phyloP scores from a whole-genome alignment of 1,140 invertebrate genomes.

The Orchestia grillus region DNA sequence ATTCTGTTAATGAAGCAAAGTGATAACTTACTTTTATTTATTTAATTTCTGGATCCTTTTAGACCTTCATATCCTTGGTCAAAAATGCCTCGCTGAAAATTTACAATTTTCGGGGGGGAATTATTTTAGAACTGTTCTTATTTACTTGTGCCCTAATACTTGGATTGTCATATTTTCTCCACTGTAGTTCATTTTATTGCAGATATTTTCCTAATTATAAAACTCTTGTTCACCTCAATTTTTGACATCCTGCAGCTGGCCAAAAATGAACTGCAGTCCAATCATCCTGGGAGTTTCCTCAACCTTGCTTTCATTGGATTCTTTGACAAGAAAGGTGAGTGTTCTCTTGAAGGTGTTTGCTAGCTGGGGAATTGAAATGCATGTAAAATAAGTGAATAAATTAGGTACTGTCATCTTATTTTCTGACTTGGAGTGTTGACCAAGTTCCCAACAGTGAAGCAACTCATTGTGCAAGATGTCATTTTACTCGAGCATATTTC shows the following conservation, averaged over 20 bases:
- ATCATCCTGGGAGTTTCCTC: slow-evolving; percentile 77
- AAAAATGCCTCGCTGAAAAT: too few relatives aligned
- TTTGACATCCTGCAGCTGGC: slow-evolving; percentile 76
- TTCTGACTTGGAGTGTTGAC: neutral
- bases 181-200: neutral
- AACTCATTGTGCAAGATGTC: too few relatives aligned
- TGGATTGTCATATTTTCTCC: too few relatives aligned
- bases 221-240: neutral
- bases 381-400: neutral
- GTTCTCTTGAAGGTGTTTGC: neutral
- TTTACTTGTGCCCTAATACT: too few relatives aligned
- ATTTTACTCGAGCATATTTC: too few relatives aligned
- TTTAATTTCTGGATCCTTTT: too few relatives aligned
- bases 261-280: slow-evolving; percentile 76
- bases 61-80: too few relatives aligned
- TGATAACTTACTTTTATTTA: too few relatives aligned
- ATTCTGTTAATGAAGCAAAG: too few relatives aligned
- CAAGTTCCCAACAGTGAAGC: neutral
- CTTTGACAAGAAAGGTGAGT: slow-evolving; percentile 80
- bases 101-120: too few relatives aligned
- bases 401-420: neutral
- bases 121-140: too few relatives aligned
- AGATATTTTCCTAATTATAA: neutral
- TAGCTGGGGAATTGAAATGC: neutral
- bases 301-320: slow-evolving; percentile 90